Evolutionary conservation across 2,113 vertebrate species (phyloP).

Genomic region (Onychostruthus taczanowskii): DNA sequence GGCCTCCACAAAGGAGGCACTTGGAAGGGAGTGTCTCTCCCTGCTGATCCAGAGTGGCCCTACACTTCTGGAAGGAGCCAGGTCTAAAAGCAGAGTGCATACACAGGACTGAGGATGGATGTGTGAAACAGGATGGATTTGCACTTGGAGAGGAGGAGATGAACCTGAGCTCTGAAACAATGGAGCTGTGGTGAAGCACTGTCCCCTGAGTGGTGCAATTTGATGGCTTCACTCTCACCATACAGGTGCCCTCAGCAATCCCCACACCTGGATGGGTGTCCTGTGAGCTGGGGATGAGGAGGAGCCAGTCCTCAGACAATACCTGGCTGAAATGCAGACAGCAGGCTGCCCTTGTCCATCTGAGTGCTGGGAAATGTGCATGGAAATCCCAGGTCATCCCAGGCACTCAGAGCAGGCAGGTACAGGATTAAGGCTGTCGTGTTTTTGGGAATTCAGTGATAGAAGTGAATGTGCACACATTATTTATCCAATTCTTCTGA

Average conservation of each 20-base stretch:
- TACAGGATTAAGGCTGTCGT: fast-evolving
- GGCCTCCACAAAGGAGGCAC: background rate
- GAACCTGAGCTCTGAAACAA: background rate
- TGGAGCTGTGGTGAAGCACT: background rate
- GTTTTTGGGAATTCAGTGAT: background rate
- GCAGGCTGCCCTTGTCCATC: background rate
- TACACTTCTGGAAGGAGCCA: background rate
- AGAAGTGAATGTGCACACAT: background rate
- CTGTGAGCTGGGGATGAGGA: background rate
- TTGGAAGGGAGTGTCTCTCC: background rate
- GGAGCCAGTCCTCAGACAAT: background rate
- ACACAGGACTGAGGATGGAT: background rate
- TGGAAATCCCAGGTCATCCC: background rate
- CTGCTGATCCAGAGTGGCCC: background rate
- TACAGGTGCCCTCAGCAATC: background rate
- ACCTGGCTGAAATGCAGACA: background rate
- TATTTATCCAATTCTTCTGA: background rate
- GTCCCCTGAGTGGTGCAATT: background rate
- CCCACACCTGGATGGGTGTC: background rate
- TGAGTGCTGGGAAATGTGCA: background rate
- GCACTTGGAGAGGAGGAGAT: background rate
- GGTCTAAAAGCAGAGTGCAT: background rate
- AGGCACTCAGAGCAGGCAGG: background rate
- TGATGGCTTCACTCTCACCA: background rate
- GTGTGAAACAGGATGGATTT: background rate